phyloP scores from a whole-genome alignment of 2,888 invertebrate species.

The Gibbula magus region DNA sequence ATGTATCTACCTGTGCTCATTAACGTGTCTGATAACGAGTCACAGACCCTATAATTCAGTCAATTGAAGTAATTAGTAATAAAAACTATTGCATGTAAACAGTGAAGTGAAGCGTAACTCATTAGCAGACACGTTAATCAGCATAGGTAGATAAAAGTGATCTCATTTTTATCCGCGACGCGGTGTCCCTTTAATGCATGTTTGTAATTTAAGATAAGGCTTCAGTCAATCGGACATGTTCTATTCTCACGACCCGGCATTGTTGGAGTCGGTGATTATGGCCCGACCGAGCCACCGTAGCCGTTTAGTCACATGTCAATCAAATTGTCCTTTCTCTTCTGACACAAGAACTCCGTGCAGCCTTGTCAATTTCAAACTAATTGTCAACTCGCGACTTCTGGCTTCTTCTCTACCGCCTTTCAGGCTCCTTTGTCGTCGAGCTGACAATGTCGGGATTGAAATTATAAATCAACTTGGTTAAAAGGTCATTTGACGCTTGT shows the following conservation, averaged over 20 bases:
- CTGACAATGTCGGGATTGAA: not conserved
- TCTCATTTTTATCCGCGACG: too few relatives aligned
- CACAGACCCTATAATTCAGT: too few relatives aligned
- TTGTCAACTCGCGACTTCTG: slow-evolving; percentile 1
- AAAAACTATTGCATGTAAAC: too few relatives aligned
- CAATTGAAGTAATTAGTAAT: too few relatives aligned
- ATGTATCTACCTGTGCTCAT: too few relatives aligned
- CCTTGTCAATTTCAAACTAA: slow-evolving; percentile 3
- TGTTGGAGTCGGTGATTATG: not conserved
- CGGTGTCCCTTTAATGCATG: too few relatives aligned
- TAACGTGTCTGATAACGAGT: too few relatives aligned
- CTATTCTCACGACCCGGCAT: not conserved
- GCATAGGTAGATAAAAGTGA: too few relatives aligned
- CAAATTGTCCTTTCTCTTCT: not conserved
- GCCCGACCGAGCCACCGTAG: slow-evolving; percentile 5
- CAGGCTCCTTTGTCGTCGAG: not conserved
- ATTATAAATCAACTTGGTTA: not conserved
- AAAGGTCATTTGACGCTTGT: not conserved
- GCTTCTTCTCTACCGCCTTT: not conserved
- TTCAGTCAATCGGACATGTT: too few relatives aligned
- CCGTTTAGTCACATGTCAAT: slow-evolving; percentile 5
- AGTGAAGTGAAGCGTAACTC: too few relatives aligned
- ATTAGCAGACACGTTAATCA: too few relatives aligned
- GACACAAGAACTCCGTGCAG: not conserved
- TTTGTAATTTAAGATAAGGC: too few relatives aligned